A percentile compares a stretch with the other conserved stretches of the same genome.
Evolutionary conservation across 2,797 vertebrate genomes (phyloP).

Genomic region (Ficedula albicollis): DNA sequence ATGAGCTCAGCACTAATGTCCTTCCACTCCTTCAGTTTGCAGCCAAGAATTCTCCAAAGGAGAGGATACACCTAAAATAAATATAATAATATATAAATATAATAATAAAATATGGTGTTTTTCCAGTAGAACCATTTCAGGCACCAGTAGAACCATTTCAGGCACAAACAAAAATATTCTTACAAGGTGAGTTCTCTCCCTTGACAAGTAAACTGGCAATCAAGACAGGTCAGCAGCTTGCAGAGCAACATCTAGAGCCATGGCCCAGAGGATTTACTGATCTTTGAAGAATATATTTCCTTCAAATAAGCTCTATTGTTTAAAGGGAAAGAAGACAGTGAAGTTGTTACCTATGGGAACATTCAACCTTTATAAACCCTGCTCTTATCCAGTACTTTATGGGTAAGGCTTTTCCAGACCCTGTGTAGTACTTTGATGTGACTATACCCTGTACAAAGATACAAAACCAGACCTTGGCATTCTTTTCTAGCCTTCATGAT

Average conservation of each 20-base stretch:
- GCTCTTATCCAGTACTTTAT: not conserved
- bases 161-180: not conserved
- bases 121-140: not conserved
- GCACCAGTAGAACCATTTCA: not conserved
- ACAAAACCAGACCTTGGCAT: not conserved
- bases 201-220: not conserved
- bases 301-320: not conserved
- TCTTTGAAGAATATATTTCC: not conserved
- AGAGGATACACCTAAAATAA: not conserved
- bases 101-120: not conserved
- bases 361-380: not conserved
- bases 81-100: not conserved
- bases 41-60: not conserved
- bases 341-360: not conserved
- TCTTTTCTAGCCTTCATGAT: not conserved
- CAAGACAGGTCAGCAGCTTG: not conserved
- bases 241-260: not conserved
- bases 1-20: not conserved
- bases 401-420: not conserved
- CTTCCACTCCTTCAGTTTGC: not conserved
- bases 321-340: not conserved
- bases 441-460: not conserved
- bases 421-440: not conserved
- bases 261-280: not conserved
- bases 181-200: not conserved